Conservation (phyloP, 1,140 invertebrate species). For the Teleogryllus occipitalis region DNA sequence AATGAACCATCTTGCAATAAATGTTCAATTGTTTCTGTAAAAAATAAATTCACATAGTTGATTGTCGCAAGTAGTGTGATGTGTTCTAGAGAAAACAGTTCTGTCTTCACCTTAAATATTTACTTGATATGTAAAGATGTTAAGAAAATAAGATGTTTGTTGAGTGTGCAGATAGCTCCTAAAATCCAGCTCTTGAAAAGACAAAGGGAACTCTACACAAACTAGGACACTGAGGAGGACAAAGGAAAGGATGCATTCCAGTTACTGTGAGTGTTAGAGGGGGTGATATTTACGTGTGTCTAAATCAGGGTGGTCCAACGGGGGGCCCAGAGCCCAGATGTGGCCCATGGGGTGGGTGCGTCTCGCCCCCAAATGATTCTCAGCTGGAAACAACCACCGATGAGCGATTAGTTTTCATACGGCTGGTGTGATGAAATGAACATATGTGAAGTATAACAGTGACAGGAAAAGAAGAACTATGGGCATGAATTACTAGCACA, state of each 20-base stretch:
- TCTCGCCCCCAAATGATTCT: not conserved
- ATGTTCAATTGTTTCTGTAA: too few species aligned
- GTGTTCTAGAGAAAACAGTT: too few species aligned
- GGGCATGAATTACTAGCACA: too few species aligned
- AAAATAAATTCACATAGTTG: too few species aligned
- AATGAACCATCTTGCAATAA: too few species aligned
- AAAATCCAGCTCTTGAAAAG: not conserved
- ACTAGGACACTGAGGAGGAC: not conserved
- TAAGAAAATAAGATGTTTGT: not conserved
- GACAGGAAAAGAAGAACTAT: not conserved
- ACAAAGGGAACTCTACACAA: not conserved
- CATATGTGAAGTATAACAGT: not conserved
- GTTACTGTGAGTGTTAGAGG: slow-evolving; percentile 3
- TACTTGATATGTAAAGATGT: too few species aligned
- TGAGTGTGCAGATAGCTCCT: not conserved
- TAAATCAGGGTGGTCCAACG: not conserved
- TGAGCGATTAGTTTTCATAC: not conserved
- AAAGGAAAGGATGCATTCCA: not conserved
- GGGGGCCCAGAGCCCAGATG: slow-evolving; percentile 1
- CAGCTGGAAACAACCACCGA: not conserved
- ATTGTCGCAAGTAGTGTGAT: too few species aligned
- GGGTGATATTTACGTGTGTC: not conserved
- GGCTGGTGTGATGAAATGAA: not conserved
- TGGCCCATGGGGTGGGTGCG: not conserved
- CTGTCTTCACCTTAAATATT: too few species aligned